Evolutionary conservation across 2,113 vertebrate genomes (phyloP).

Genomic region (Conger conger): DNA sequence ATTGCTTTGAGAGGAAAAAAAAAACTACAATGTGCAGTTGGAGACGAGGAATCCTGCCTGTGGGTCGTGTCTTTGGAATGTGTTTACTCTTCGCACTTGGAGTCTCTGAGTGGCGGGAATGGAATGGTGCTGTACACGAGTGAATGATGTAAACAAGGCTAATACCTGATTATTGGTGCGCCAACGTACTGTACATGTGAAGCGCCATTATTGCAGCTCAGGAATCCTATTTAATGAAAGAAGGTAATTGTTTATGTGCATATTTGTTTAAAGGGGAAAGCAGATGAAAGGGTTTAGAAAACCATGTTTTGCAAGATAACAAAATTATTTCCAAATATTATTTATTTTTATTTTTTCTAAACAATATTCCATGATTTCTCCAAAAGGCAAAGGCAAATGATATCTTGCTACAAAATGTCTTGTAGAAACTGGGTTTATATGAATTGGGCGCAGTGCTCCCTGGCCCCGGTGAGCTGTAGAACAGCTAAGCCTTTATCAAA

Average conservation of each 20-base stretch:
- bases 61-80: conserved; percentile 71
- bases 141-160: too few relatives aligned
- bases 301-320: too few relatives aligned
- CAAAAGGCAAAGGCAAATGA: background rate
- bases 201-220: background rate
- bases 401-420: background rate
- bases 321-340: too few relatives aligned
- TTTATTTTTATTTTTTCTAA: background rate
- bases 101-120: conserved; percentile 47
- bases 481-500: conserved; percentile 66
- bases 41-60: conserved; percentile 35
- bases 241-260: too few relatives aligned
- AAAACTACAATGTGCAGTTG: too few relatives aligned
- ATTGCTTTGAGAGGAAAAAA: too few relatives aligned
- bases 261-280: background rate
- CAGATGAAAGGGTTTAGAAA: background rate
- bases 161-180: too few relatives aligned
- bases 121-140: too few relatives aligned
- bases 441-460: conserved; percentile 58
- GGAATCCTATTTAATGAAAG: background rate
- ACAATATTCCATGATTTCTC: background rate
- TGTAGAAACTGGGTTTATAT: conserved; percentile 68
- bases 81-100: conserved; percentile 65
- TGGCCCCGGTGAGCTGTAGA: conserved; percentile 51
- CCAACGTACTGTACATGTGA: too few relatives aligned